phyloP scores from a whole-genome alignment of 2,888 invertebrate species.

The Drosophila austrosaltans region DNA sequence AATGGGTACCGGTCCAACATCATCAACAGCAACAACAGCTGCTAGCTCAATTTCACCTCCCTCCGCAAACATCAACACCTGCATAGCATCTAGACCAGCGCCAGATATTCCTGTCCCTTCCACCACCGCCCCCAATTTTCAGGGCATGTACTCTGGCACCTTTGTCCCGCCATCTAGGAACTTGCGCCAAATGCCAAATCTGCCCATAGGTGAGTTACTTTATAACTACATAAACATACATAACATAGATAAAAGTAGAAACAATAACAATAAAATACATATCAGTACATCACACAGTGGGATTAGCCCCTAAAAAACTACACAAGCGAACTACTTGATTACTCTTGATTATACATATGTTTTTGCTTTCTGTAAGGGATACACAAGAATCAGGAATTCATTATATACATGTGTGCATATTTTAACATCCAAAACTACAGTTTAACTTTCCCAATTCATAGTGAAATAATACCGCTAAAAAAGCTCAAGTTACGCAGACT shows the following conservation, averaged over 20 bases:
- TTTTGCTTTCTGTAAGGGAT: too few species aligned
- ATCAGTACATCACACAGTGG: too few species aligned
- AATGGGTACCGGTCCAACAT: background rate
- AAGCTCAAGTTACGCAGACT: too few species aligned
- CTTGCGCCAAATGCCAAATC: constrained; percentile 86
- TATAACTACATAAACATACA: constrained; percentile 81
- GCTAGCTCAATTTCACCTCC: constrained; percentile 25
- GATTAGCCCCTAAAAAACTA: too few species aligned
- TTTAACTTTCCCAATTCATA: too few species aligned
- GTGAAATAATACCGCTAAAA: too few species aligned
- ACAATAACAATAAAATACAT: background rate
- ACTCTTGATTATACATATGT: too few species aligned
- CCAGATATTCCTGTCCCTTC: constrained; percentile 24
- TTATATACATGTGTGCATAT: too few species aligned
- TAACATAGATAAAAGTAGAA: background rate
- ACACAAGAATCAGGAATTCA: too few species aligned
- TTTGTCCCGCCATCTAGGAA: constrained; percentile 54
- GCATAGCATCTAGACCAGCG: constrained; percentile 13
- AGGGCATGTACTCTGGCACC: constrained; percentile 46
- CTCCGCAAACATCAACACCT: constrained; percentile 23
- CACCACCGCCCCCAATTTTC: constrained; percentile 8
- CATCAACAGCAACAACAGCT: constrained; percentile 22
- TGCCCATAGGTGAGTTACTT: constrained; percentile 82
- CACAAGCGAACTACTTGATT: too few species aligned
- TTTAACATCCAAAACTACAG: too few species aligned